A percentile compares a stretch with the other conserved stretches of the same genome.
phyloP scores from a whole-genome alignment of 2,888 invertebrate genomes.

The Strigamia crassipes region DNA sequence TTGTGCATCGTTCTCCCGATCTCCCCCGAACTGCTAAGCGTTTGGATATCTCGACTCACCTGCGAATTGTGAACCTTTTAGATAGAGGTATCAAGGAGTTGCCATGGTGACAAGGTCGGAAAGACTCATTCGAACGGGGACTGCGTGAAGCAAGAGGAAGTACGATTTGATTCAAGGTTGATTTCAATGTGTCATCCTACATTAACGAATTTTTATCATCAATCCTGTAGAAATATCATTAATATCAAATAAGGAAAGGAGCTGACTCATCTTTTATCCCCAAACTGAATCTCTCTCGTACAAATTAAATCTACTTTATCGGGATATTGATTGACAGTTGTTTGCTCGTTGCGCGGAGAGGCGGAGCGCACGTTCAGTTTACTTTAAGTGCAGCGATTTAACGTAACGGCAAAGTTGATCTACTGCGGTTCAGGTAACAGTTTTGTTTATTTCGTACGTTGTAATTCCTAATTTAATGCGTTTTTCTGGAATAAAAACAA shows the following conservation, averaged over 20 bases:
- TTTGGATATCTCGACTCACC: background rate
- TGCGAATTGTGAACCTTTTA: conserved; percentile 1
- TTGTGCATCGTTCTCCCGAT: background rate
- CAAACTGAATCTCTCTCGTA: background rate
- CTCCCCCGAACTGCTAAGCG: background rate
- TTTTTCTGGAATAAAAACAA: too few species aligned
- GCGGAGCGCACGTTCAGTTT: background rate
- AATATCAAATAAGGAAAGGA: background rate
- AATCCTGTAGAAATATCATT: background rate
- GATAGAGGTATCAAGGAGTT: conserved; percentile 2
- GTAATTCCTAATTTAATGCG: too few species aligned
- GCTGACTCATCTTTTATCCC: conserved; percentile 7
- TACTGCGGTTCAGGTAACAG: too few species aligned
- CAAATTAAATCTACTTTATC: background rate
- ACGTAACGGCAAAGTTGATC: too few species aligned
- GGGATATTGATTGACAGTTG: background rate
- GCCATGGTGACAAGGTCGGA: conserved; percentile 23
- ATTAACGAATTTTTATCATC: background rate
- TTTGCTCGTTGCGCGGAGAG: background rate
- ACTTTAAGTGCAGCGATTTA: too few species aligned
- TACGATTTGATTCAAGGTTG: conserved; percentile 10
- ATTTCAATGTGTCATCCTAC: conserved; percentile 23
- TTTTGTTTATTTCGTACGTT: too few species aligned
- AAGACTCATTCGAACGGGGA: conserved; percentile 1
- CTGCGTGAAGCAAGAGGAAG: conserved; percentile 18